Conservation (phyloP, 2,888 invertebrate genomes). For the Pollenia labialis region DNA sequence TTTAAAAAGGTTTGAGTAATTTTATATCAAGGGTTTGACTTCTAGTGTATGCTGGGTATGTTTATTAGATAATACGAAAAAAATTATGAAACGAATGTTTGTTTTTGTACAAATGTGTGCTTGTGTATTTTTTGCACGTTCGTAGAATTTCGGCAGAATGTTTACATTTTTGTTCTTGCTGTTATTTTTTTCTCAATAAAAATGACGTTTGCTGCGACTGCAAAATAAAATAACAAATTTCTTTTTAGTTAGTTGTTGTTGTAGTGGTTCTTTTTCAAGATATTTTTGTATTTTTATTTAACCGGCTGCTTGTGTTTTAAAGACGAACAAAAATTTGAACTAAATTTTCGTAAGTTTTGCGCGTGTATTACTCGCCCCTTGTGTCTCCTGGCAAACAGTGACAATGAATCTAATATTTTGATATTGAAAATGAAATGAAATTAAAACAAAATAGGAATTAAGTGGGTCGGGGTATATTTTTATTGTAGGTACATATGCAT, state of each 20-base stretch:
- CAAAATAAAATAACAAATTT: constrained; percentile 43
- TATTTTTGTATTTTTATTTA: constrained; percentile 7
- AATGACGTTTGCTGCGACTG: constrained; percentile 62
- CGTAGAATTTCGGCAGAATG: constrained; percentile 30
- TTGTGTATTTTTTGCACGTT: constrained; percentile 14
- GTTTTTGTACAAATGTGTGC: background rate
- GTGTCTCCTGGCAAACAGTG: constrained; percentile 10
- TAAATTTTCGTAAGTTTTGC: constrained; percentile 30
- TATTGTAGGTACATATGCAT: too few species aligned
- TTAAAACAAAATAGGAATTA: background rate
- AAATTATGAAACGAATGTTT: background rate
- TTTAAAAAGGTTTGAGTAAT: too few species aligned
- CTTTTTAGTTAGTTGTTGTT: background rate
- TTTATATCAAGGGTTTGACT: too few species aligned
- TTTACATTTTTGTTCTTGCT: constrained; percentile 24
- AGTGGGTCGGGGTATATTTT: constrained; percentile 31
- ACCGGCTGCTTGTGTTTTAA: constrained; percentile 14
- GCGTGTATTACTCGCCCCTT: constrained; percentile 35
- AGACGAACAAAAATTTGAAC: background rate
- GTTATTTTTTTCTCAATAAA: constrained; percentile 17
- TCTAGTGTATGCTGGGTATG: too few species aligned
- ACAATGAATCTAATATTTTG: constrained; percentile 2
- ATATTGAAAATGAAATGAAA: constrained; percentile 34
- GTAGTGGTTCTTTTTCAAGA: background rate
- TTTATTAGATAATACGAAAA: too few species aligned